Conservation (phyloP, 2,113 vertebrate genomes). For the Mastomys natalensis region DNA sequence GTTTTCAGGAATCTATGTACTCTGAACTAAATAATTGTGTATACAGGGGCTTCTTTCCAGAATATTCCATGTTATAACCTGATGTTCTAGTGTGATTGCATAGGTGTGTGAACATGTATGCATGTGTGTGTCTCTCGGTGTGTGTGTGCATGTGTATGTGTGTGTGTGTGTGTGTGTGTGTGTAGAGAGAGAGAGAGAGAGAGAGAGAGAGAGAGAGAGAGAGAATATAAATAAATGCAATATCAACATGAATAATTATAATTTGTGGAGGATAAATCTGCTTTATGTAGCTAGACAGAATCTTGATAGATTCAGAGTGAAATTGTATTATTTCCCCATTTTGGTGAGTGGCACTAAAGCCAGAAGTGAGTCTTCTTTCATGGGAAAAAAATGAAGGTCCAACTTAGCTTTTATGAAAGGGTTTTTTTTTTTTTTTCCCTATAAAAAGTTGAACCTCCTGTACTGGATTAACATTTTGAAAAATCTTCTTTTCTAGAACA, state of each 20-base stretch:
- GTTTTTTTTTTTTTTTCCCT: neutral
- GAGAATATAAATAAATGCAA: too few species aligned
- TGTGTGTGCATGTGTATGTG: neutral
- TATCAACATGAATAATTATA: neutral
- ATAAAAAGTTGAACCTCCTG: neutral
- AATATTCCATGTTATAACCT: neutral
- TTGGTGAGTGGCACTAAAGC: neutral
- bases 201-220: neutral
- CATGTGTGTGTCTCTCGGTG: too few species aligned
- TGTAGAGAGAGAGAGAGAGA: neutral
- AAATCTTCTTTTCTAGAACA: neutral
- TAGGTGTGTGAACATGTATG: neutral
- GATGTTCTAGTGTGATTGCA: neutral
- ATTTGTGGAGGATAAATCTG: neutral
- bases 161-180: neutral
- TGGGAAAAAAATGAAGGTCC: neutral
- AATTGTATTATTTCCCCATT: neutral
- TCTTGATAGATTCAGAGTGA: neutral
- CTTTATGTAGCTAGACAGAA: neutral
- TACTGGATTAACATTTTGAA: neutral
- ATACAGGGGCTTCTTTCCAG: neutral
- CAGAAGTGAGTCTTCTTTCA: neutral
- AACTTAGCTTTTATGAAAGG: neutral
- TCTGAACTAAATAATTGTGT: neutral
- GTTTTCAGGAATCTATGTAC: neutral